Base-by-base conservation (phyloP, 2,888 invertebrate species). In the Chrysodeixis includens region DNA sequence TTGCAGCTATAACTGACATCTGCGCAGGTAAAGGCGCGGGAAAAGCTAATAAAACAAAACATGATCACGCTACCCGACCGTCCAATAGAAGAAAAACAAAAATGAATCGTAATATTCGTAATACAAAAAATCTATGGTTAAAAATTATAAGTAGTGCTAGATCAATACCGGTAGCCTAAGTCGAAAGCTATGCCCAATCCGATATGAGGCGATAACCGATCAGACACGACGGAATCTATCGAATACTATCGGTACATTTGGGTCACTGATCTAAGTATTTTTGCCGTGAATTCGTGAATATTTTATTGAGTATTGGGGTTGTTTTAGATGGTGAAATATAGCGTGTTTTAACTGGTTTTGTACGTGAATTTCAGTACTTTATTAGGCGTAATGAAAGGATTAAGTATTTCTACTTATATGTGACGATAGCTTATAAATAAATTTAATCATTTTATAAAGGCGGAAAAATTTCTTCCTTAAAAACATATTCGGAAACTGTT, bases 261-360 rank as follows among this genome's bases (percentile, higher is more conserved):
- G 83, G 76, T 74, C 82, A 78, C 57, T 71, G 76, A 76, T 77
- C 71, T 66, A 53, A 16, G 70, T 74, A 79, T 76, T 81, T 75
- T 71, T 67, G 64, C 54, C 52, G 55, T 61, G 56, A n/a, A 16
- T 56, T 56, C 53, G 61, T 73, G 55, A 77, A 76, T 79, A 80
- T 74, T 79, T 56, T 49, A 81, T 59, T 26, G 6, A 6, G 26
- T 26, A 26, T 6, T 4, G 26, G 26, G 26, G 26, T 26, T 26
- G 26, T 26, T 26, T 26, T 26, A 26, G 26, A 26, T 26, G 2
- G 26, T 26, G 6, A 26, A 6, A 26, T 4, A 26, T 26, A 26
- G 26, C n/a, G n/a, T n/a, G n/a, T n/a, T n/a, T n/a, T n/a, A n/a
- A n/a, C n/a, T n/a, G n/a, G n/a, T n/a, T n/a, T n/a, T n/a, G n/a